phyloP scores from a whole-genome alignment of 1,140 invertebrate genomes.

The Conus betulinus region DNA sequence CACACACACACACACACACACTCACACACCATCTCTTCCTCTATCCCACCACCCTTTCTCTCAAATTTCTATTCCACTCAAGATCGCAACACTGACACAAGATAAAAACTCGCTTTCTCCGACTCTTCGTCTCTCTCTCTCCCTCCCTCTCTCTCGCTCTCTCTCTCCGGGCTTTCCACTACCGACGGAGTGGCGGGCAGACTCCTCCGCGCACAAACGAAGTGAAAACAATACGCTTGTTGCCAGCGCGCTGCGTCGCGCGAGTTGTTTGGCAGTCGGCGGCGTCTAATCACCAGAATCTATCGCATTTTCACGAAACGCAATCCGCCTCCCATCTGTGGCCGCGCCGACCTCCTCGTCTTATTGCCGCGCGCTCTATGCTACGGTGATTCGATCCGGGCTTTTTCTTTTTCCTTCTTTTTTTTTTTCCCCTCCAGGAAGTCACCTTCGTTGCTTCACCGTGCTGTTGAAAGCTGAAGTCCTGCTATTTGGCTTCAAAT shows the following conservation, averaged over 20 bases:
- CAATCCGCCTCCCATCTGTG: slow-evolving; percentile 17
- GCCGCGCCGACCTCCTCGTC: background rate
- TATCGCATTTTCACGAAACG: slow-evolving; percentile 22
- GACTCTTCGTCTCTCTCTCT: background rate
- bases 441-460: background rate
- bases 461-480: background rate
- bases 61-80: background rate
- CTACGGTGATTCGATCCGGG: background rate
- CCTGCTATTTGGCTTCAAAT: no score
- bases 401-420: no score
- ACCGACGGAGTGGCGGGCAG: no score
- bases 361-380: background rate
- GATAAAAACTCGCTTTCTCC: background rate
- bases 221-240: slow-evolving; percentile 23
- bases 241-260: slow-evolving; percentile 15
- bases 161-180: background rate
- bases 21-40: background rate
- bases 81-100: no score
- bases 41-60: background rate
- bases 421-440: background rate
- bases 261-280: slow-evolving; percentile 24
- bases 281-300: slow-evolving; percentile 27
- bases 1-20: slow-evolving; percentile 2
- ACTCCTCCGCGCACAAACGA: background rate
- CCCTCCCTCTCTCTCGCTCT: background rate